These are phyloP conservation scores for Buceros bicornis DNA, from an alignment of 2,797 vertebrate species.

Conservation along the genomic window DNA sequence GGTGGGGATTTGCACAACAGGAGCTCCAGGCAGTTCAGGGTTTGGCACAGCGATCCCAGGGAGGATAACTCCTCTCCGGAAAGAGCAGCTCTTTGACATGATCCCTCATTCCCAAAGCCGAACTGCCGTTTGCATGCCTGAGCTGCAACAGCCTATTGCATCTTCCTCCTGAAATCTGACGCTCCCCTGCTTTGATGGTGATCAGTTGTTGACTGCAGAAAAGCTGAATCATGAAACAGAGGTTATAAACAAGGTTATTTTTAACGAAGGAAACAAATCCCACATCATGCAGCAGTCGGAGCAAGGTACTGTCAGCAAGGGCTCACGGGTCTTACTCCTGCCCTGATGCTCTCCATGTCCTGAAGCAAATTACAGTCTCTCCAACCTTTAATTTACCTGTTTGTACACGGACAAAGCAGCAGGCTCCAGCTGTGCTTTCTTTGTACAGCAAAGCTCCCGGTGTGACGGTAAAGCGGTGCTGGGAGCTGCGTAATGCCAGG, in stretches of 20 bases:
- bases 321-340: background rate
- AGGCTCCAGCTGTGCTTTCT: slow-evolving; percentile 11
- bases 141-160: background rate
- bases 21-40: background rate
- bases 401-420: background rate
- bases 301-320: background rate
- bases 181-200: background rate
- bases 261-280: background rate
- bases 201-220: slow-evolving; percentile 32
- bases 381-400: slow-evolving; percentile 40
- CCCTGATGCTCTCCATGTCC: background rate
- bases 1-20: background rate
- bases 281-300: background rate
- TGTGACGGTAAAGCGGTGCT: background rate
- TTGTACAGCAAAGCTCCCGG: background rate
- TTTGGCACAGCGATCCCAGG: background rate
- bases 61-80: background rate
- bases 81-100: background rate
- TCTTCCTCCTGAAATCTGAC: slow-evolving; percentile 25
- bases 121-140: background rate
- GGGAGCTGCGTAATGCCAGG: background rate
- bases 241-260: slow-evolving; percentile 67
- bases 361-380: background rate
- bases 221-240: slow-evolving; percentile 60
- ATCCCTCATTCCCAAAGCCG: background rate